Conservation (phyloP, 1,140 invertebrate species). For the Calosoma granatense region DNA sequence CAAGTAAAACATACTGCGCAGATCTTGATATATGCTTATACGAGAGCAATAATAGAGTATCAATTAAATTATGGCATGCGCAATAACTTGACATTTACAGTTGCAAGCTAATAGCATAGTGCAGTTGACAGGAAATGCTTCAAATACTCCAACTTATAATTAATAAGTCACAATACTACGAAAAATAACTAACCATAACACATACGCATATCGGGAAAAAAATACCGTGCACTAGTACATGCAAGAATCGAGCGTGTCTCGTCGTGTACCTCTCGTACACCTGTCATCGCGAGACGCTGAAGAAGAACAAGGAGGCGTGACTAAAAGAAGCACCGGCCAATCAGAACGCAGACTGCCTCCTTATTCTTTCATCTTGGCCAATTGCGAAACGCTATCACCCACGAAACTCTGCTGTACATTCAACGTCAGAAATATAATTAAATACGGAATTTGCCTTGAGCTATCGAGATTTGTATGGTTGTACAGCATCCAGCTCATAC, state of each 20-base stretch:
- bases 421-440: background rate
- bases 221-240: too few species aligned
- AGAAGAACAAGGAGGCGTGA: conserved; percentile 1
- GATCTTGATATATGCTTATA: background rate
- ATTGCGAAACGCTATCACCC: background rate
- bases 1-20: background rate
- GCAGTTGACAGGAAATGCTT: background rate
- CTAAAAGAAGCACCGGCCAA: background rate
- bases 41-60: background rate
- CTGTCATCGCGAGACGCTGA: background rate
- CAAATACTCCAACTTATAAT: background rate
- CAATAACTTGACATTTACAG: conserved; percentile 7
- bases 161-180: background rate
- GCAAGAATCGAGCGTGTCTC: too few species aligned
- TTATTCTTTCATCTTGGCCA: background rate
- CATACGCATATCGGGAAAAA: too few species aligned
- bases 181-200: too few species aligned
- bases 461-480: background rate
- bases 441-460: background rate
- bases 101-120: background rate
- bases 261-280: too few species aligned
- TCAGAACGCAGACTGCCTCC: background rate
- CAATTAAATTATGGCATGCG: background rate
- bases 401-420: conserved; percentile 1
- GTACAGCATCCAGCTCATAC: background rate